Conservation (phyloP, 2,797 vertebrate species). For the Mus spretus region DNA sequence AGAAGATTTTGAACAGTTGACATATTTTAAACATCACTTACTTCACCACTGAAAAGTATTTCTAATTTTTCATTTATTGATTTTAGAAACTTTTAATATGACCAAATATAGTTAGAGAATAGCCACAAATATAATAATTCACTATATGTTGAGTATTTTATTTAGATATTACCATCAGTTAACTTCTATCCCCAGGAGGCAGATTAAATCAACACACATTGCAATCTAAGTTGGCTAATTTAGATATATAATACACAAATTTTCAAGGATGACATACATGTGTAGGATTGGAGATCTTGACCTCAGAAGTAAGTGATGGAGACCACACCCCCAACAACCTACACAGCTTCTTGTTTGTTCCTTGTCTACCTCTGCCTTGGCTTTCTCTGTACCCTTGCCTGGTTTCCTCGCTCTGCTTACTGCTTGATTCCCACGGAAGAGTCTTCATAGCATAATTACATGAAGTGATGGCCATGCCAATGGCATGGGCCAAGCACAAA, state of each 20-base stretch:
- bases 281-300: not conserved
- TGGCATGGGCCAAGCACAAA: not conserved
- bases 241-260: not conserved
- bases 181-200: not conserved
- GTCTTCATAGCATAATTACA: not conserved
- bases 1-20: not conserved
- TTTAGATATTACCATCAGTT: not conserved
- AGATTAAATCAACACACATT: not conserved
- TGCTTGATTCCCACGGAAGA: not conserved
- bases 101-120: not conserved
- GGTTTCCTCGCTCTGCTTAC: not conserved
- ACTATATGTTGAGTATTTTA: not conserved
- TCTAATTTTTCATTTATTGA: not conserved
- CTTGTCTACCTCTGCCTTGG: not conserved
- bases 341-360: not conserved
- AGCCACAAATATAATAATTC: not conserved
- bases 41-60: conserved; percentile 12
- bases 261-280: not conserved
- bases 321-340: not conserved
- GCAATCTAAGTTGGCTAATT: not conserved
- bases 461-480: not conserved
- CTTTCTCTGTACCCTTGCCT: not conserved
- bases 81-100: conserved; percentile 28
- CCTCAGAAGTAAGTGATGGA: not conserved
- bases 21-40: not conserved